These are phyloP conservation scores for Holcopasites calliopsidis DNA, from an alignment of 1,140 invertebrate species.

Conservation along the genomic window DNA sequence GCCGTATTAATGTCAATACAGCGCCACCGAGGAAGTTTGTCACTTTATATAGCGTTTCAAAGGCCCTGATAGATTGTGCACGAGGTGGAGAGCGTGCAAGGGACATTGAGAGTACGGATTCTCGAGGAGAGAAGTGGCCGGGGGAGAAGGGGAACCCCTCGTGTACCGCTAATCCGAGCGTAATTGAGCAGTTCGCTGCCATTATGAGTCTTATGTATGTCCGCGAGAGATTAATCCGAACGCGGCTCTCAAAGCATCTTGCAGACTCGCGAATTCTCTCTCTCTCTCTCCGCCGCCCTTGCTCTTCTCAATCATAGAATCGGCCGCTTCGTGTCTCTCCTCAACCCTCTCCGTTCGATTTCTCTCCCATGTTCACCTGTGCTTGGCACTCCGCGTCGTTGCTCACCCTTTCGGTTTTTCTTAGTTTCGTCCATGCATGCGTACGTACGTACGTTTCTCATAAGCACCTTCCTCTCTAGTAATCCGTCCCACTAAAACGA, in stretches of 20 bases:
- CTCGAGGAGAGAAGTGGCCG: slow-evolving; percentile 41
- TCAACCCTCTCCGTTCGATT: not conserved
- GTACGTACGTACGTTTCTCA: too few species aligned
- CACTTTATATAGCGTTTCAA: slow-evolving; percentile 77
- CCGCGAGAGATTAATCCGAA: slow-evolving; percentile 44
- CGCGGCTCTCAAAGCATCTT: slow-evolving; percentile 27
- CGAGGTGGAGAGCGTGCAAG: slow-evolving; percentile 63
- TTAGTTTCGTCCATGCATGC: too few species aligned
- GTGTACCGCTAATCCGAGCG: slow-evolving; percentile 65
- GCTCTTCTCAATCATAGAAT: too few species aligned
- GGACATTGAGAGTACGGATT: slow-evolving; percentile 60
- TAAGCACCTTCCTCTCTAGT: too few species aligned
- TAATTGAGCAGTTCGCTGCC: slow-evolving; percentile 63
- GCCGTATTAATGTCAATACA: slow-evolving; percentile 62
- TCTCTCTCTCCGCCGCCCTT: not conserved
- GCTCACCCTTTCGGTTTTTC: not conserved
- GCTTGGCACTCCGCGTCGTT: not conserved
- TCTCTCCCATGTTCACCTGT: not conserved
- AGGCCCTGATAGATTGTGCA: slow-evolving; percentile 65
- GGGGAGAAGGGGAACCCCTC: slow-evolving; percentile 61
- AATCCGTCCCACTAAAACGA: too few species aligned
- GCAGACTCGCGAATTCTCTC: slow-evolving; percentile 12
- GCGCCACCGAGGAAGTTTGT: slow-evolving; percentile 68
- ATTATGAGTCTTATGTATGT: slow-evolving; percentile 61
- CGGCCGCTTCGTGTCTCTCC: too few species aligned